Conservation (phyloP, 2,113 vertebrate genomes). For the Rynchops niger region DNA sequence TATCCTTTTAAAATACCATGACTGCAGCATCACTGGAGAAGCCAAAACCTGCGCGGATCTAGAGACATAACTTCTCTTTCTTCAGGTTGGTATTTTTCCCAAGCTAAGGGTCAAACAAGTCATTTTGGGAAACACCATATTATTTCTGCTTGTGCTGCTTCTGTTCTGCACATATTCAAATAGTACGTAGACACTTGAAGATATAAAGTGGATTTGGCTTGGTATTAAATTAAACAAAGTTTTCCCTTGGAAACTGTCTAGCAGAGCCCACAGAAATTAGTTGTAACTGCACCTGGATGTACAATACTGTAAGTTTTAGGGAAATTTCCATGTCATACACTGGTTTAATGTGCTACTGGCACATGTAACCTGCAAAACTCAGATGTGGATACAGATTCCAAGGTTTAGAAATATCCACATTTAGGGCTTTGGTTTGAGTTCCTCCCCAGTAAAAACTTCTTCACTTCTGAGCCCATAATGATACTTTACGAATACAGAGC, state of each 20-base stretch:
- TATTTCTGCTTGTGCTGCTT: not conserved
- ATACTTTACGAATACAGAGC: not conserved
- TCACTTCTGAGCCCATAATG: not conserved
- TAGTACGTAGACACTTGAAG: not conserved
- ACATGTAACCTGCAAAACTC: not conserved
- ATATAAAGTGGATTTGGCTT: not conserved
- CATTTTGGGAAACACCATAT: not conserved
- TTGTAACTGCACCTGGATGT: not conserved
- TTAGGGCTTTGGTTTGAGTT: not conserved
- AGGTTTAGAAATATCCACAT: not conserved
- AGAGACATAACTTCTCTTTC: not conserved
- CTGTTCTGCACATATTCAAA: not conserved
- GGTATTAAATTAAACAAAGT: not conserved
- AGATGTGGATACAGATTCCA: not conserved
- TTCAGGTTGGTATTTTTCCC: not conserved
- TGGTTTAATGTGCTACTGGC: not conserved
- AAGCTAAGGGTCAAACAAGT: not conserved
- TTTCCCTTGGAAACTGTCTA: slow-evolving; percentile 6
- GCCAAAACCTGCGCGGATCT: not conserved
- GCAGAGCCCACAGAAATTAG: not conserved
- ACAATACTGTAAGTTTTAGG: not conserved
- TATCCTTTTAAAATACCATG: not conserved
- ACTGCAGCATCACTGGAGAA: not conserved
- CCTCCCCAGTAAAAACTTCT: not conserved
- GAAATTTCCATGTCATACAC: slow-evolving; percentile 31